Base-by-base conservation (phyloP, 2,113 vertebrate species). In the Oreochromis niloticus region DNA sequence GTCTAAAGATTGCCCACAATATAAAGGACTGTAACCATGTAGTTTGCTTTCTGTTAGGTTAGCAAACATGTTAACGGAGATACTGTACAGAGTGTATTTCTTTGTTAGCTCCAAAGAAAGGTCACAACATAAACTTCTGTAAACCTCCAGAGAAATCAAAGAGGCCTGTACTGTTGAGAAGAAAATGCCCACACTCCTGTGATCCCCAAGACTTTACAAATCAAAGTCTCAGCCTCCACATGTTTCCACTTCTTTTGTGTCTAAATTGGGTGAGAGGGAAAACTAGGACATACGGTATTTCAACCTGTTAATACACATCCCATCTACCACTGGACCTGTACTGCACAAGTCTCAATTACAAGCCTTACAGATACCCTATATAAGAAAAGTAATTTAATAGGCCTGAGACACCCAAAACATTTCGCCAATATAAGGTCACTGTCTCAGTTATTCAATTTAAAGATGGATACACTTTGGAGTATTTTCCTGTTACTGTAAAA, bases 61-160 rank as follows among this genome's bases (percentile, higher is more conserved):
- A 16, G 80, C 82, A 68, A 82, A 88, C 86, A 87, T 87, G 75
- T 80, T 87, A 78, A 81, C 80, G 43, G 85, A 84, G 41, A 61
- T 81, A 39, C 61, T 39, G 19, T 66, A 61, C 48, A 57, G 54
- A 14, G 85, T 71, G 63, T 81, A 81, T 90, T 92, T 93, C 81
- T 85, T 91, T 88, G 84, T 80, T 92, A 88, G 88, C 89, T 56
- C 85, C 48, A 85, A 89, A 91, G 82, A 95, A 96, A 95, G 93
- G 94, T 96, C 84, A 84, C 87, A 81, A 83, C 88, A 68, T 90
- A 91, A 94, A 91, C 93, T 91, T 92, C 80, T 89, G 82, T 80
- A 94, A 91, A 84, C 88, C 94, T 91, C 90, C 24, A 50, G 93
- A 94, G 93, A 93, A 95, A 95, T 93, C 93, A 95, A 93, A 93